phyloP scores from a whole-genome alignment of 2,888 invertebrate species.

The Lycia hirtaria region DNA sequence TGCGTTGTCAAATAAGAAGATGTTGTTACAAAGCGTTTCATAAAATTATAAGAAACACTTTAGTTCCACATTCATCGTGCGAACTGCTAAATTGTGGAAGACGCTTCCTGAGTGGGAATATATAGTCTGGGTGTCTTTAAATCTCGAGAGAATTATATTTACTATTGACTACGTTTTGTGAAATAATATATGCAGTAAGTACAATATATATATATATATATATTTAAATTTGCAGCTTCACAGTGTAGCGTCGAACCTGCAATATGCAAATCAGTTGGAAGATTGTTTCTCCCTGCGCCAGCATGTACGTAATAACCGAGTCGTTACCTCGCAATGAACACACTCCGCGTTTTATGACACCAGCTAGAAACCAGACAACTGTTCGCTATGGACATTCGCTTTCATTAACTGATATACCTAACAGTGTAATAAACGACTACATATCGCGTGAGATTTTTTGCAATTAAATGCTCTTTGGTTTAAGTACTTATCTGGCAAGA shows the following conservation, averaged over 20 bases:
- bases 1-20: too few relatives aligned
- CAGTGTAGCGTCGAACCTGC: neutral
- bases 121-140: too few relatives aligned
- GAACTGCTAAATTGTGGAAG: too few relatives aligned
- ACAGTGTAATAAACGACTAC: neutral
- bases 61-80: too few relatives aligned
- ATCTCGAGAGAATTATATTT: too few relatives aligned
- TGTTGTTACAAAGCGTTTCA: too few relatives aligned
- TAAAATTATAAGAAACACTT: too few relatives aligned
- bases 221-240: neutral
- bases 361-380: neutral
- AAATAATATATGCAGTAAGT: neutral
- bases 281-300: neutral
- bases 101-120: too few relatives aligned
- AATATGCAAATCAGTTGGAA: slow-evolving; percentile 1
- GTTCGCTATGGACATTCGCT: neutral
- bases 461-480: too few relatives aligned
- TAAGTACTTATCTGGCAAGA: too few relatives aligned
- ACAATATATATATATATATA: neutral
- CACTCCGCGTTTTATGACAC: slow-evolving; percentile 5
- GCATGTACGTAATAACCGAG: slow-evolving; percentile 4
- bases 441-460: too few relatives aligned
- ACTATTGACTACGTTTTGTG: too few relatives aligned
- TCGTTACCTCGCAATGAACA: slow-evolving; percentile 16
- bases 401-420: neutral